These are phyloP conservation scores for Drosophila meridionalis DNA, from an alignment of 2,888 invertebrate species.

Conservation along the genomic window DNA sequence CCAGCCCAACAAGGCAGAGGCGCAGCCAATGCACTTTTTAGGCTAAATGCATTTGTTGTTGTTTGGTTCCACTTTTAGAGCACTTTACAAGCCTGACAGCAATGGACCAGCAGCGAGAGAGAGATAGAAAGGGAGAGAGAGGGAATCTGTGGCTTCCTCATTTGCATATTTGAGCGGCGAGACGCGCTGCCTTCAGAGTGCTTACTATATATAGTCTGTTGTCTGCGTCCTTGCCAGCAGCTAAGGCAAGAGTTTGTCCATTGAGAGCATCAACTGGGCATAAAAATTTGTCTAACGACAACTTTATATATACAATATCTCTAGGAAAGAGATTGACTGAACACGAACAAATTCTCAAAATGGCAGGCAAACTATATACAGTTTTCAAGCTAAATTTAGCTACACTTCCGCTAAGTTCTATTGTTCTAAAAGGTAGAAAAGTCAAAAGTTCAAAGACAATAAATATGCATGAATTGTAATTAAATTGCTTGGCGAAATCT, in stretches of 20 bases:
- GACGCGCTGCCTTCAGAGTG: slow-evolving; percentile 31
- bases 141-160: slow-evolving; percentile 43
- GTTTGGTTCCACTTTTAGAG: slow-evolving; percentile 50
- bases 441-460: slow-evolving; percentile 46
- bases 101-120: slow-evolving; percentile 6
- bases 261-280: slow-evolving; percentile 20
- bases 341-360: background rate
- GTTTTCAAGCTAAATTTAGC: slow-evolving; percentile 7
- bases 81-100: slow-evolving; percentile 55
- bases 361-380: background rate
- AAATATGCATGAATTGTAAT: slow-evolving; percentile 73
- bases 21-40: slow-evolving; percentile 56
- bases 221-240: slow-evolving; percentile 40
- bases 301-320: slow-evolving; percentile 47
- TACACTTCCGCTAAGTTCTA: slow-evolving; percentile 37
- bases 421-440: slow-evolving; percentile 16
- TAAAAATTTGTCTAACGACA: slow-evolving; percentile 51
- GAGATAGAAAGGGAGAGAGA: too few relatives aligned
- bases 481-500: slow-evolving; percentile 53
- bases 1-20: slow-evolving; percentile 3
- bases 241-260: slow-evolving; percentile 71
- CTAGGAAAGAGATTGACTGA: slow-evolving; percentile 29
- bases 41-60: slow-evolving; percentile 53
- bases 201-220: slow-evolving; percentile 31
- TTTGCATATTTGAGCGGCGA: slow-evolving; percentile 72